phyloP scores from a whole-genome alignment of 2,797 vertebrate species.

The Neoniphon sammara region DNA sequence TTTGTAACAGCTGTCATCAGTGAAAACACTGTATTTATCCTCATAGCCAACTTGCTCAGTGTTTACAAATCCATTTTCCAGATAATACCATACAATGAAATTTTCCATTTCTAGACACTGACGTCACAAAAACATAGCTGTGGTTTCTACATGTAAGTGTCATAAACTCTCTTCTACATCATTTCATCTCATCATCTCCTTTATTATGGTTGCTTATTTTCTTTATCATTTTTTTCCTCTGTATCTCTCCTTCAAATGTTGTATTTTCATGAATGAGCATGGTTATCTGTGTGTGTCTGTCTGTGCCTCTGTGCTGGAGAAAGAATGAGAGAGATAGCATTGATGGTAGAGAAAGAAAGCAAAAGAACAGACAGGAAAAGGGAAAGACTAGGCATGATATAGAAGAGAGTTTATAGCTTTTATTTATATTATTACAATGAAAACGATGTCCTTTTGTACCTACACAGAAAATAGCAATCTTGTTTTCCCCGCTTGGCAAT shows the following conservation, averaged over 20 bases:
- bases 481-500: background rate
- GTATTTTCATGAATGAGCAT: slow-evolving; percentile 31
- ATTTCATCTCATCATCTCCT: slow-evolving; percentile 52
- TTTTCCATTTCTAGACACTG: slow-evolving; percentile 70
- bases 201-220: slow-evolving; percentile 48
- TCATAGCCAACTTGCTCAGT: slow-evolving; percentile 56
- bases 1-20: too few species aligned
- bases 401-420: background rate
- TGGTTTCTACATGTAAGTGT: slow-evolving; percentile 66
- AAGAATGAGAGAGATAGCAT: slow-evolving; percentile 19
- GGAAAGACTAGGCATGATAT: slow-evolving; percentile 5
- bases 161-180: slow-evolving; percentile 59
- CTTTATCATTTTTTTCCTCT: slow-evolving; percentile 39
- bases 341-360: slow-evolving; percentile 11
- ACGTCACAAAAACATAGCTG: slow-evolving; percentile 67
- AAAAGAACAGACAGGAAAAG: slow-evolving; percentile 22
- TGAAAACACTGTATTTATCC: slow-evolving; percentile 53
- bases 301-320: slow-evolving; percentile 20
- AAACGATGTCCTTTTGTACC: background rate
- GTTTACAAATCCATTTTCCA: slow-evolving; percentile 68
- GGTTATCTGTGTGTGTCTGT: slow-evolving; percentile 47
- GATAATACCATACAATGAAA: slow-evolving; percentile 61
- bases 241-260: slow-evolving; percentile 32
- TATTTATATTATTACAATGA: slow-evolving; percentile 5
- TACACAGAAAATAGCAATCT: background rate